Conservation (phyloP, 2,797 vertebrate genomes). For the Cetoscarus ocellatus region DNA sequence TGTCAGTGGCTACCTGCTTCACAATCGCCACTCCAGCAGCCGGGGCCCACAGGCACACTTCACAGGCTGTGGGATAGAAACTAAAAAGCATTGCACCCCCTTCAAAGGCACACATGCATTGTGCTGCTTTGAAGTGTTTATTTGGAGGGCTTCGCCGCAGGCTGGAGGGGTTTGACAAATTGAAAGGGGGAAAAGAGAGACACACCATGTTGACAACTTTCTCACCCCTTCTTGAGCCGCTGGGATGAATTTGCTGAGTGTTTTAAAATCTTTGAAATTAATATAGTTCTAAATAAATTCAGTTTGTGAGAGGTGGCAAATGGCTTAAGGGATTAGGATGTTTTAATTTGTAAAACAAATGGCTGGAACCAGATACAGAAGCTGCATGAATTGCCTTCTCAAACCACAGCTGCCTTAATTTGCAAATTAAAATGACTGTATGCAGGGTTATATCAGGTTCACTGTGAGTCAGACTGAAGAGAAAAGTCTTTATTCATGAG, state of each 20-base stretch:
- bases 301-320: slow-evolving; percentile 68
- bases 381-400: slow-evolving; percentile 52
- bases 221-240: slow-evolving; percentile 39
- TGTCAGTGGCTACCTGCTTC: slow-evolving; percentile 41
- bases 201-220: slow-evolving; percentile 64
- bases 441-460: slow-evolving; percentile 47
- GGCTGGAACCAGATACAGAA: slow-evolving; percentile 55
- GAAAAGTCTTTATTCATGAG: slow-evolving; percentile 32
- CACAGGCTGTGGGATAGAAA: slow-evolving; percentile 21
- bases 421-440: slow-evolving; percentile 68
- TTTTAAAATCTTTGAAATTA: slow-evolving; percentile 61
- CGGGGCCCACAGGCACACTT: slow-evolving; percentile 41
- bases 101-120: slow-evolving; percentile 56
- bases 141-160: slow-evolving; percentile 39
- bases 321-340: slow-evolving; percentile 72
- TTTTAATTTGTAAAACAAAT: slow-evolving; percentile 80
- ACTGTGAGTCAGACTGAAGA: slow-evolving; percentile 22
- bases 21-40: slow-evolving; percentile 49
- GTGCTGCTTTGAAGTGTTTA: slow-evolving; percentile 63
- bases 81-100: slow-evolving; percentile 35
- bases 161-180: slow-evolving; percentile 33
- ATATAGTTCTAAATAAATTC: slow-evolving; percentile 73
- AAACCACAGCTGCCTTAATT: slow-evolving; percentile 60
- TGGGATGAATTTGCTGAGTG: slow-evolving; percentile 50
- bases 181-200: slow-evolving; percentile 11